Base-by-base conservation (phyloP, 37 sponge, comb jelly and placozoan genomes). In the Ephydatia muelleri region DNA sequence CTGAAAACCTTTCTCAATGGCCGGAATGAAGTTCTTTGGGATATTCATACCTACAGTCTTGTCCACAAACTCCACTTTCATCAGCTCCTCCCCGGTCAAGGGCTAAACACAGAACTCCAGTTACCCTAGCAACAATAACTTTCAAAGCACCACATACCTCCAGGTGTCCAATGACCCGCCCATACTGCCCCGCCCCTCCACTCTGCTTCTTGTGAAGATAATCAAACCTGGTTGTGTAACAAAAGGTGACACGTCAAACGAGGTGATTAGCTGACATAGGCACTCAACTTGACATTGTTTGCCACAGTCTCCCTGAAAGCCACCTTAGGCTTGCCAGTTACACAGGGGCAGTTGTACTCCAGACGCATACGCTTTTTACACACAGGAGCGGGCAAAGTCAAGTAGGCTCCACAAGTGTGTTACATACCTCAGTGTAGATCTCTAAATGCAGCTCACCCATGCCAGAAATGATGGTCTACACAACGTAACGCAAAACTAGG, bases 391-490 rank as follows among this genome's bases (percentile, higher is more conserved):
- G 26, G 0, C 11, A 34, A 40, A 73, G 28, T 28, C 48, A 29
- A 9, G 11, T 27, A 57, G 2, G 79, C 23, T 78, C 26, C 65
- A 49, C 57, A 57, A 38, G 9, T 25, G 80, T 78, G 5, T 47
- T 14, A 36, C 36, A 38, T 81, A 94, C 94, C 79, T 91, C 94
- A 25, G 94, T 85, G 70, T 99, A 99, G 33, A 99, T 95, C 49
- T 99, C 99, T 85, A 99, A 87, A 76, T 99, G 99, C n/a, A 99
- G 90, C 77, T 99, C 99, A 38, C 99, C 99, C 99, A 99, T 99
- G 43, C 99, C 99, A 43, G 97, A 97, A 36, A 99, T 95, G 29
- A 99, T 95, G 19, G 96, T 97, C 96, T 97, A 33, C 72, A 68
- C 8, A 69, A 0, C 9, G 21, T 39, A 0, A 29, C 26, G 30